Evolutionary conservation across 2,113 vertebrate genomes (phyloP), one percentile per base, ranked within the genome.

Genomic region (Axis porcinus): DNA sequence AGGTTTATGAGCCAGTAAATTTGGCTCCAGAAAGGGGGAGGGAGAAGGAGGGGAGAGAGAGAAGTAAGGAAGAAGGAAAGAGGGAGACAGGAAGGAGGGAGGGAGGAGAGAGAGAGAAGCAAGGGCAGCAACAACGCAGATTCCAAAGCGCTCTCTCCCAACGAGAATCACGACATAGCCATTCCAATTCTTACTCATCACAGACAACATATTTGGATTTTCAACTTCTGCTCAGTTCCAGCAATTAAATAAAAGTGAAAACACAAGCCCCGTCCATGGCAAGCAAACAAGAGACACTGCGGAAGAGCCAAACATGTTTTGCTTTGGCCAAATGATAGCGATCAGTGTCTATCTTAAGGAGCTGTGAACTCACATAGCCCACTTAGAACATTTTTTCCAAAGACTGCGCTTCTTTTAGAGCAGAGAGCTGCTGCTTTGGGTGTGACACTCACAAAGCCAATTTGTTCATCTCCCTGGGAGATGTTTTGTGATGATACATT

Each of bases 191-290:
- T 74, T 17, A 50, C 76, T 21, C 83, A 33, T 23, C 19, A 40
- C 25, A 50, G 91, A 47, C 70, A 76, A 36, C 33, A 1, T 28
- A 21, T 45, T 87, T 96, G 67, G 60, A 96, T 94, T 94, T 89
- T 45, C 78, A 70, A 93, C 62, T 96, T 95, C 55, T 50, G 81
- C 54, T 96, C 43, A 54, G 28, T 36, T 90, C 52, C 28, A 92
- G 33, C 30, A 93, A 96, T 57, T 70, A 78, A 62, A 89, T 45
- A 90, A 90, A 97, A 94, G 43, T 3, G 30, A 86, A 96, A 70
- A 36, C 81, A 85, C 74, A 74, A 17, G 6, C 17, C 13, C 17
- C 17, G 2, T 16, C 50, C 5, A 3, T 30, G 62, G 54, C 84
- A 60, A 57, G 19, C 15, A 43, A 52, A 47, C 33, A 40, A 17